These are phyloP conservation scores for Pristionchus fissidentatus DNA, from an alignment of 2,888 invertebrate genomes.

Conservation along the genomic window DNA sequence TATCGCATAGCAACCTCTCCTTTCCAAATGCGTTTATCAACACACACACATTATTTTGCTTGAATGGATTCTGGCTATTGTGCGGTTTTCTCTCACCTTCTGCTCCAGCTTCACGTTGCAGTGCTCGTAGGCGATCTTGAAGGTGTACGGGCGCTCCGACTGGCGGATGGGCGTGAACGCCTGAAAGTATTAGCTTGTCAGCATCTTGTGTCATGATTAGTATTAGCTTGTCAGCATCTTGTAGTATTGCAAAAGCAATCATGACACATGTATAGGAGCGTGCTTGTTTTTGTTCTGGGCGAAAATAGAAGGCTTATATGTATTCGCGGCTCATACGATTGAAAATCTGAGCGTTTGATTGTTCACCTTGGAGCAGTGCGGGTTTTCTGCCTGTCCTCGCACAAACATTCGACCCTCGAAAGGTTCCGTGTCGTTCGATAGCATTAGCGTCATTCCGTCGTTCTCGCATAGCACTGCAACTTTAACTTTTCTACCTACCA, in stretches of 20 bases:
- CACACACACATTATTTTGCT: not conserved
- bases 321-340: not conserved
- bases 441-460: conserved; percentile 71
- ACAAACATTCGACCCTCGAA: conserved; percentile 74
- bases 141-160: conserved; percentile 59
- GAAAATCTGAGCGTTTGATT: no score
- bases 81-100: conserved; percentile 57
- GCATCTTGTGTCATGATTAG: no score
- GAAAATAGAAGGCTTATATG: not conserved
- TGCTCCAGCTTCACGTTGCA: conserved; percentile 70
- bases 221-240: no score
- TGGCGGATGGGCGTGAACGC: conserved; percentile 46
- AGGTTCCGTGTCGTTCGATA: conserved; percentile 60
- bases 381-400: conserved; percentile 73
- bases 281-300: no score
- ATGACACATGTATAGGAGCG: no score
- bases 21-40: not conserved
- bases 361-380: conserved; percentile 68
- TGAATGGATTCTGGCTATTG: not conserved
- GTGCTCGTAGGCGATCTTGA: conserved; percentile 71
- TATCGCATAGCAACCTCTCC: not conserved
- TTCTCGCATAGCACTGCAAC: conserved; percentile 69
- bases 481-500: no score
- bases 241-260: no score
- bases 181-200: no score